Evolutionary conservation across 2,113 vertebrate species (phyloP), one percentile per base, ranked within the genome.

Genomic region (Bubalus kerabau): DNA sequence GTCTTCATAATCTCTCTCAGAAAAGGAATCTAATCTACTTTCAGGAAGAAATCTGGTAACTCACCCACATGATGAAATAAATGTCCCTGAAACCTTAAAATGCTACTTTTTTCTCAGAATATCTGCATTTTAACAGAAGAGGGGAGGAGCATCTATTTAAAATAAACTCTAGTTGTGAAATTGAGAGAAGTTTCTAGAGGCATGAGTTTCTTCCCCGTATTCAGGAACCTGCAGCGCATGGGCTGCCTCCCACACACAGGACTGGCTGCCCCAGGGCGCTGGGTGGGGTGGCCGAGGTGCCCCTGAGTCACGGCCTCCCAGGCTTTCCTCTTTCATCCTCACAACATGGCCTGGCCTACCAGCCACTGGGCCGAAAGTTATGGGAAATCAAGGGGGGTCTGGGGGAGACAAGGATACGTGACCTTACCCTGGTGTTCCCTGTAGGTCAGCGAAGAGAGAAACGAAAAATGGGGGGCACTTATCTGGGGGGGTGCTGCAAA

Each of bases 341-440:
- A 50, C 57, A 40, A 30, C 24, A 32, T 1, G 10, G 48, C 36
- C 48, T 40, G 40, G 57, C 30, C 30, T 87, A 64, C 36, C 40
- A 48, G 67, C 21, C 1, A 4, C 82, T 23, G 36, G 56, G 50
- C 14, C 1, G 4, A 50, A 91, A 67, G 36, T 30, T 57, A 54
- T 17, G 16, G 67, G 82, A 23, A 43, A 21, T 12, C 23, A 57
- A 36, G 30, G 23, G 46, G 43, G 8, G 23, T 8, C n/a, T 16
- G 21, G 0, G 2, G 36, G 17, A 74, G 48, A 14, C 0, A 3
- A 56, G 89, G 36, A 14, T 2, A 1, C 12, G 7, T 21, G 36
- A 24, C 52, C 59, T 52, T 56, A 56, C 54, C 15, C 30, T 56
- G 17, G 48, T 46, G 50, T 32, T 36, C 50, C 36, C 24, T 56